A percentile compares a stretch with the other conserved stretches of the same genome.
These are phyloP conservation scores for Neotragus pygmaeus DNA, from an alignment of 2,113 vertebrate species.

Conservation along the genomic window DNA sequence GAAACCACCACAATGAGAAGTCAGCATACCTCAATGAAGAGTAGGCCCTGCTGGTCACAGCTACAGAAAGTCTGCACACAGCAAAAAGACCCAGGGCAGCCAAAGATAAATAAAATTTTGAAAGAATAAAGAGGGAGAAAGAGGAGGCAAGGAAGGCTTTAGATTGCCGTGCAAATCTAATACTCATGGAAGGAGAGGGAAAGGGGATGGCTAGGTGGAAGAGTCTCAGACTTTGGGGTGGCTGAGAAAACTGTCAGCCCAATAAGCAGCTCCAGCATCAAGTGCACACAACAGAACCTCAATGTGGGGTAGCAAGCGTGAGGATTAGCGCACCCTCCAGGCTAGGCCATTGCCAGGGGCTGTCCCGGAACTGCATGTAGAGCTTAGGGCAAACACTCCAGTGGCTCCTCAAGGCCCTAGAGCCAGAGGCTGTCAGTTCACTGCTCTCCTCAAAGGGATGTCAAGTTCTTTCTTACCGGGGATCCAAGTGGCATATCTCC, in stretches of 20 bases:
- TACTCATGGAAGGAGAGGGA: neutral
- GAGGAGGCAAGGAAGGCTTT: neutral
- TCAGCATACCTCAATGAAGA: neutral
- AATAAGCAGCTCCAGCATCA: neutral
- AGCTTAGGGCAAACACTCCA: neutral
- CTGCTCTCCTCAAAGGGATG: neutral
- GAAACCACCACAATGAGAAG: neutral
- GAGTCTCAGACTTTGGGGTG: neutral
- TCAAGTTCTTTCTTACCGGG: neutral
- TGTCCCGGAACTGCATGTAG: neutral
- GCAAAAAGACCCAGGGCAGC: neutral
- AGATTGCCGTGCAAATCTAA: neutral
- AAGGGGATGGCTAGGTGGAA: neutral
- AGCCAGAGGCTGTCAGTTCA: neutral
- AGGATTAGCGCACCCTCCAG: neutral
- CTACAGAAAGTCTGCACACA: neutral
- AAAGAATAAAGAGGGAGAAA: neutral
- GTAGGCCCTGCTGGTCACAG: neutral
- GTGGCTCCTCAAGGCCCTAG: neutral
- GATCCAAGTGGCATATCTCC: neutral
- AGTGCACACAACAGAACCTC: neutral
- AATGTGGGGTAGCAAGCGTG: neutral
- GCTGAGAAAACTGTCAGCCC: neutral
- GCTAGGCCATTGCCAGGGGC: neutral
- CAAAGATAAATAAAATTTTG: neutral